Base-by-base conservation (phyloP, 2,113 vertebrate genomes). In the Nothobranchius kuhntae region DNA sequence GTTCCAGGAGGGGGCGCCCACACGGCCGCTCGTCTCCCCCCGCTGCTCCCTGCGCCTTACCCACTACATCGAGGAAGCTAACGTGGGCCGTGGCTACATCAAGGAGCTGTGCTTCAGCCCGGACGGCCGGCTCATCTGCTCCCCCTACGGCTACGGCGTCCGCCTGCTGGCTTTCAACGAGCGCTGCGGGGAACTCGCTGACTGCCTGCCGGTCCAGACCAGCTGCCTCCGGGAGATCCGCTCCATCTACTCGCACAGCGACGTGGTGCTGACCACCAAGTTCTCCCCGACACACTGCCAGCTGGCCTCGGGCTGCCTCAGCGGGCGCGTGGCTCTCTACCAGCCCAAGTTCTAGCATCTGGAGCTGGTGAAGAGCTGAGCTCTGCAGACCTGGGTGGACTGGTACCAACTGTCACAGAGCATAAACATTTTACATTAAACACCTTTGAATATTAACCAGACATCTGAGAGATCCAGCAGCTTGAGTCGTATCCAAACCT, bases 221-320 rank as follows among this genome's bases (percentile, higher is more conserved):
- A 93, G 95, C 78, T 91, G 93, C 71, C 92, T 99, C 73, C 90
- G 93, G 44, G 97, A 98, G 90, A 95, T 98, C 53, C 95, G 97
- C 69, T 97, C 96, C 72, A 93, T 99, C 71, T 99, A 98, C 90
- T 98, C 96, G 9, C 98, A 99, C 85, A 96, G 94, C 1, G 97
- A 99, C 3, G 98, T 99, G 87, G 98, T 99, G 73, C 95, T 99
- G 84, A 99, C 98, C 73, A 98, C 98, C 70, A 99, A 99, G 93
- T 99, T 99, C 90, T 99, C 98, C 67, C 98, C 98, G 17, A 98
- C 96, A 0, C 98, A 99, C 88, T 99, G 98, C 93, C 98, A 99
- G 95, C 95, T 99, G 71, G 98, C 98, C 87, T 98, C 98, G 15
- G 98, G 98, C 90, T 99, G 98, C 94, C 96, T 99, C 90, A 99